These are phyloP conservation scores for Pocillopora meandrina DNA, from an alignment of 92 coral and sea anemone genomes.

Conservation along the genomic window DNA sequence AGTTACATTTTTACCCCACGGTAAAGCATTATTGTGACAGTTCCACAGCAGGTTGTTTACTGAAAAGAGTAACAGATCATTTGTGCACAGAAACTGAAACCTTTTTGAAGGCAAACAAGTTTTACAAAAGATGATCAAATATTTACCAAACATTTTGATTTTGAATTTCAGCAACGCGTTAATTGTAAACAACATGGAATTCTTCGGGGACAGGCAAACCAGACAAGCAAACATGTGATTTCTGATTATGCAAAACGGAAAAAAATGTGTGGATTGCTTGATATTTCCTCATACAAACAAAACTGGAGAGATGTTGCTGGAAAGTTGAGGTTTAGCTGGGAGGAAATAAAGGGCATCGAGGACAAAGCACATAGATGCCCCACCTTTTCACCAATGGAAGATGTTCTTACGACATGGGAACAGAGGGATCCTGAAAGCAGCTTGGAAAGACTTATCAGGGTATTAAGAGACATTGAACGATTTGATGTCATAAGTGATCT, in stretches of 20 bases:
- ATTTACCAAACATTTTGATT: neutral
- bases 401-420: conserved; percentile 71
- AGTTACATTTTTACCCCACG: too few species aligned
- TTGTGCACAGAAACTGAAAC: too few species aligned
- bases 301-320: conserved; percentile 94
- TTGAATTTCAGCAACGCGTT: conserved; percentile 10
- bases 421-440: conserved; percentile 74
- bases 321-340: conserved; percentile 61
- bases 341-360: conserved; percentile 65
- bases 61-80: too few species aligned
- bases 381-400: conserved; percentile 81
- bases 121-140: neutral
- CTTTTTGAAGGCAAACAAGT: neutral
- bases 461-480: conserved; percentile 66
- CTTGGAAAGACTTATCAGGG: conserved; percentile 52
- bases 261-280: conserved; percentile 64
- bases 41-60: too few species aligned
- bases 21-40: too few species aligned
- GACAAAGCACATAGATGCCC: conserved; percentile 55
- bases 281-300: conserved; percentile 38
- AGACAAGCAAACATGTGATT: conserved; percentile 2
- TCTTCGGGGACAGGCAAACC: neutral
- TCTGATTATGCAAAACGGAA: conserved; percentile 49
- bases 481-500: conserved; percentile 71
- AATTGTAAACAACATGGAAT: neutral